Percentiles rank a stretch among this genome's conserved stretches.
These are phyloP conservation scores for Rhopilema esculentum DNA, from an alignment of 30 jellyfish, hydroid and myxozoan species.

Conservation along the genomic window DNA sequence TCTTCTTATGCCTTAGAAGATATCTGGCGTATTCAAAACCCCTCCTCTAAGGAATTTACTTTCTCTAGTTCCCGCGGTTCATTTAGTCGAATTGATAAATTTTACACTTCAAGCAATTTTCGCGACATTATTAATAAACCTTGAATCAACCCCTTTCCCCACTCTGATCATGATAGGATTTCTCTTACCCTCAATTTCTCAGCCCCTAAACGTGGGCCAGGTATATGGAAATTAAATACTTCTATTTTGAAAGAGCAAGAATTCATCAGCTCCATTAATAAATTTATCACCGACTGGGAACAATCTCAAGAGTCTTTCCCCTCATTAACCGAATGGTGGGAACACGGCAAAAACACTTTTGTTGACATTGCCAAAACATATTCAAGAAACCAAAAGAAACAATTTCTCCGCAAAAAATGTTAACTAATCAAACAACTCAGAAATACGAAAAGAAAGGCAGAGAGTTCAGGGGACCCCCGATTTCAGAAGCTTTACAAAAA, in stretches of 20 bases:
- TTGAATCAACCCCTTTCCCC: slow-evolving; percentile 5
- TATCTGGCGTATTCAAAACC: slow-evolving; percentile 15
- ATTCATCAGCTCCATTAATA: background rate
- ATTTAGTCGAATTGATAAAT: slow-evolving; percentile 6
- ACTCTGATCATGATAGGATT: slow-evolving; percentile 14
- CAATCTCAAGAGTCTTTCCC: background rate
- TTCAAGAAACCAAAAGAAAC: background rate
- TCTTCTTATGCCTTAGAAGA: slow-evolving; percentile 6
- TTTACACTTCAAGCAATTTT: slow-evolving; percentile 7
- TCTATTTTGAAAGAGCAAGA: slow-evolving; percentile 9
- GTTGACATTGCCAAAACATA: background rate
- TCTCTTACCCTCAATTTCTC: background rate
- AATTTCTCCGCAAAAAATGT: background rate
- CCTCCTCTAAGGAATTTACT: background rate
- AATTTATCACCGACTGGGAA: background rate
- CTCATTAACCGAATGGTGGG: slow-evolving; percentile 11
- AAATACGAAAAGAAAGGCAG: slow-evolving; percentile 27
- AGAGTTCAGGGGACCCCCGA: background rate
- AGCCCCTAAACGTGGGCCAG: slow-evolving; percentile 5
- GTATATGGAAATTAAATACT: slow-evolving; percentile 13
- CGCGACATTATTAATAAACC: background rate
- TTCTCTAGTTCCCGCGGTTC: slow-evolving; percentile 3
- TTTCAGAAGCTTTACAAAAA: background rate
- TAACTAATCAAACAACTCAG: slow-evolving; percentile 1
- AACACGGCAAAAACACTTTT: background rate